A percentile compares a stretch with the other conserved stretches of the same genome.
Conservation (phyloP, 2,797 vertebrate genomes). For the Anguilla pacifica region DNA sequence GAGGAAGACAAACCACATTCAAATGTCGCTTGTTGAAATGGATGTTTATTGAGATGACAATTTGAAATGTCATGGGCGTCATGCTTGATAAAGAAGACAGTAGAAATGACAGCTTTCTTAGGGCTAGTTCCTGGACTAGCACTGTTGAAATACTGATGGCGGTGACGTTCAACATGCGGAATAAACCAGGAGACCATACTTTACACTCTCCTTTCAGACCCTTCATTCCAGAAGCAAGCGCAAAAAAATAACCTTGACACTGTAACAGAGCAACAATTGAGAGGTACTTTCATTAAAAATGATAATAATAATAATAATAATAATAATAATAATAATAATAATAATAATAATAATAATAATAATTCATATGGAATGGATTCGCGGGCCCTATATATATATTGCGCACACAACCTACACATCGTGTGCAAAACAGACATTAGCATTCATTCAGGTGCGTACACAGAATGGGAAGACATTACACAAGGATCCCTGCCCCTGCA, state of each 20-base stretch:
- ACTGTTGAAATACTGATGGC: background rate
- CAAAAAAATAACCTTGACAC: background rate
- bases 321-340: too few species aligned
- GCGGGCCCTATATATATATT: background rate
- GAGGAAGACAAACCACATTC: background rate
- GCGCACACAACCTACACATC: conserved; percentile 22
- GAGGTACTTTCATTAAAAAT: background rate
- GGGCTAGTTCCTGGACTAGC: background rate
- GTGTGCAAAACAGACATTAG: conserved; percentile 16
- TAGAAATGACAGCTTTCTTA: background rate
- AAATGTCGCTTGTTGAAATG: conserved; percentile 1
- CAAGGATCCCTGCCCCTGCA: conserved; percentile 1
- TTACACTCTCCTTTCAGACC: background rate
- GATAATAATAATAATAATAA: background rate
- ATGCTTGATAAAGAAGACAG: background rate
- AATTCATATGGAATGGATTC: conserved; percentile 19
- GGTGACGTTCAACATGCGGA: background rate
- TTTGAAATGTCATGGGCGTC: background rate
- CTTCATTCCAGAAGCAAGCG: background rate
- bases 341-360: background rate
- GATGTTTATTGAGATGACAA: background rate
- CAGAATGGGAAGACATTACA: conserved; percentile 3
- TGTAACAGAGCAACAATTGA: background rate
- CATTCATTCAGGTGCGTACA: conserved; percentile 17
- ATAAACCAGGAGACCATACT: background rate